A percentile compares a stretch with the other conserved stretches of the same genome.
These are phyloP conservation scores for Calonectris borealis DNA, from an alignment of 2,113 vertebrate genomes.

Conservation along the genomic window DNA sequence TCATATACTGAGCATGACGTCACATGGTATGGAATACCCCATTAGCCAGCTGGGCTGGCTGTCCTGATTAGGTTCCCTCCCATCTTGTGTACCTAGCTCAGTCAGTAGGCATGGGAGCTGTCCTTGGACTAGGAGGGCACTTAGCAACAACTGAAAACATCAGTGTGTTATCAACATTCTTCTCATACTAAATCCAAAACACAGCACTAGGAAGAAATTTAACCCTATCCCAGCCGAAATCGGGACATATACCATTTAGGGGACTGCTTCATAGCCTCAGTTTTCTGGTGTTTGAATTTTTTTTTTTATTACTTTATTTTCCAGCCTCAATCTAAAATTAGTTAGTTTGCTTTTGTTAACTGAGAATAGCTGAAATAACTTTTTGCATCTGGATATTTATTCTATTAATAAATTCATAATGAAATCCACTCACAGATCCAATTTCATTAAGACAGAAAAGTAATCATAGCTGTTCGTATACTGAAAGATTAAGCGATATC, in stretches of 20 bases:
- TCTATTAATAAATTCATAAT: neutral
- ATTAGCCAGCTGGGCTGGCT: too few species aligned
- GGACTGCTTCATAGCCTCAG: neutral
- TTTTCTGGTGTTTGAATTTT: neutral
- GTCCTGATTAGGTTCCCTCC: too few species aligned
- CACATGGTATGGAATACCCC: too few species aligned
- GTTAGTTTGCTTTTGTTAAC: neutral
- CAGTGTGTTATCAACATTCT: too few species aligned
- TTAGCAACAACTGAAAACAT: too few species aligned
- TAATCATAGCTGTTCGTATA: neutral
- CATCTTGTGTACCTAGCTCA: too few species aligned
- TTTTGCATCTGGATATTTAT: neutral
- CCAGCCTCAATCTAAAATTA: neutral
- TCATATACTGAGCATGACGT: too few species aligned
- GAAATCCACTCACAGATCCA: neutral
- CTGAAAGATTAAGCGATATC: neutral
- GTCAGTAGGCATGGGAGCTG: too few species aligned
- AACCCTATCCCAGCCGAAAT: too few species aligned
- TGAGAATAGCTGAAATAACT: neutral
- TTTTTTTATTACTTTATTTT: neutral
- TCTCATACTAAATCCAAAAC: too few species aligned
- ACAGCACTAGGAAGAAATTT: too few species aligned
- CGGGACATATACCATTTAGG: neutral
- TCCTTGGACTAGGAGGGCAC: too few species aligned
- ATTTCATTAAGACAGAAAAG: neutral